Conservation (phyloP, 2,888 invertebrate genomes). For the Melanotus villosus region DNA sequence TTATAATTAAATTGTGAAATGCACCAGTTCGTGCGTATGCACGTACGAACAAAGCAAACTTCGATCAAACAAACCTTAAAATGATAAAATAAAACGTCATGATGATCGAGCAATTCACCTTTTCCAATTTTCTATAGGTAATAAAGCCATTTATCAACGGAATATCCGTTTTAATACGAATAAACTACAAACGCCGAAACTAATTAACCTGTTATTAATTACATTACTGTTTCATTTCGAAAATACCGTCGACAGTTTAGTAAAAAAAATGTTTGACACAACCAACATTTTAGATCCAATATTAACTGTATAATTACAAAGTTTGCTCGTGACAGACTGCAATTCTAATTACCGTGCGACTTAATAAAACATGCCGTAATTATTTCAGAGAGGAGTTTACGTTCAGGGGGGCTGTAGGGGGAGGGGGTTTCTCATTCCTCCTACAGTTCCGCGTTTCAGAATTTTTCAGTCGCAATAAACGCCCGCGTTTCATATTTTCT, state of each 20-base stretch:
- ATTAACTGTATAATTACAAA: constrained; percentile 45
- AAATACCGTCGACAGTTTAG: neutral
- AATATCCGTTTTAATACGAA: too few species aligned
- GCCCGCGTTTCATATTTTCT: constrained; percentile 52
- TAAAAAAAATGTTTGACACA: constrained; percentile 34
- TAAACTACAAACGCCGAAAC: too few species aligned
- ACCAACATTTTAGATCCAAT: constrained; percentile 35
- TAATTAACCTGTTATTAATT: constrained; percentile 31
- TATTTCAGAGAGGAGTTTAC: constrained; percentile 25
- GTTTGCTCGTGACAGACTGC: constrained; percentile 52
- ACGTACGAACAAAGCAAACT: too few species aligned
- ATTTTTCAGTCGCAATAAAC: constrained; percentile 45
- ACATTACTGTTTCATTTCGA: constrained; percentile 19
- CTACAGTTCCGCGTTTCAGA: constrained; percentile 35
- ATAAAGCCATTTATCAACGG: too few species aligned
- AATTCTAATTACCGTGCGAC: constrained; percentile 55
- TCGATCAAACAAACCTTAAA: too few species aligned
- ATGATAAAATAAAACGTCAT: too few species aligned
- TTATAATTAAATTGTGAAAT: too few species aligned
- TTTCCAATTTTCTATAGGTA: too few species aligned
- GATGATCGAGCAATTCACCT: too few species aligned
- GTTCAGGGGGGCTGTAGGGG: too few species aligned
- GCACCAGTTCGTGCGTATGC: too few species aligned
- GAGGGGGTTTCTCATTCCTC: constrained; percentile 30
- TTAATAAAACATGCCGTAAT: constrained; percentile 45